A percentile compares a stretch with the other conserved stretches of the same genome.
Conservation (phyloP, 92 coral and sea anemone species). For the Hydrozoanthus gracilis region DNA sequence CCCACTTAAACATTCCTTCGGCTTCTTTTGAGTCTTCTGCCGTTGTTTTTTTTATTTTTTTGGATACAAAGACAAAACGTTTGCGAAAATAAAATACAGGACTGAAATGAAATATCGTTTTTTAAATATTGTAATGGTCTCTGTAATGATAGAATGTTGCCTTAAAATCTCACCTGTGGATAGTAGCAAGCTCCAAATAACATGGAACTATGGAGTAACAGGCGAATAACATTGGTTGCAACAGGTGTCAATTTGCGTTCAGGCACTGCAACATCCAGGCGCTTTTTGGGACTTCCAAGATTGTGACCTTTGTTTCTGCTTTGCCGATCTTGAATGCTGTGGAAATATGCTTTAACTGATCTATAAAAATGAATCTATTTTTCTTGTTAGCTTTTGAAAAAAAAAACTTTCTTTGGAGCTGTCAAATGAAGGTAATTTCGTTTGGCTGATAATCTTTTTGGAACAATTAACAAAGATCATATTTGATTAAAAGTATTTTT, state of each 20-base stretch:
- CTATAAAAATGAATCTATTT: not conserved
- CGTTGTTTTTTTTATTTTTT: too few relatives aligned
- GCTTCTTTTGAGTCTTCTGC: too few relatives aligned
- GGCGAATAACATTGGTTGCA: slow-evolving; percentile 68
- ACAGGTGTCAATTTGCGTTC: slow-evolving; percentile 81
- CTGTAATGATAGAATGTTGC: not conserved
- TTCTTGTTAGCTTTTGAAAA: not conserved
- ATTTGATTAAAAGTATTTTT: too few relatives aligned
- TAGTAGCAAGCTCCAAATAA: slow-evolving; percentile 63
- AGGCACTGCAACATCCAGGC: slow-evolving; percentile 51
- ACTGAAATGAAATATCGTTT: too few relatives aligned
- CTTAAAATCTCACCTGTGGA: slow-evolving; percentile 47
- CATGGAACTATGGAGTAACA: slow-evolving; percentile 82
- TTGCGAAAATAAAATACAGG: too few relatives aligned
- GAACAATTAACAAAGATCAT: too few relatives aligned
- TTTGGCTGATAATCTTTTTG: too few relatives aligned
- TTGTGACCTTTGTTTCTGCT: slow-evolving; percentile 71
- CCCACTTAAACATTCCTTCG: too few relatives aligned
- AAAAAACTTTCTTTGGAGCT: not conserved
- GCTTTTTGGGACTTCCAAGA: slow-evolving; percentile 59
- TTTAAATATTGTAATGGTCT: not conserved
- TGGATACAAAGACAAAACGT: too few relatives aligned
- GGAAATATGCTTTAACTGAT: not conserved
- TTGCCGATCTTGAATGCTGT: slow-evolving; percentile 51
- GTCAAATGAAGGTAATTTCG: too few relatives aligned